A percentile compares a stretch with the other conserved stretches of the same genome.
Conservation (phyloP, 2,797 vertebrate species). For the Clarias fuscus region DNA sequence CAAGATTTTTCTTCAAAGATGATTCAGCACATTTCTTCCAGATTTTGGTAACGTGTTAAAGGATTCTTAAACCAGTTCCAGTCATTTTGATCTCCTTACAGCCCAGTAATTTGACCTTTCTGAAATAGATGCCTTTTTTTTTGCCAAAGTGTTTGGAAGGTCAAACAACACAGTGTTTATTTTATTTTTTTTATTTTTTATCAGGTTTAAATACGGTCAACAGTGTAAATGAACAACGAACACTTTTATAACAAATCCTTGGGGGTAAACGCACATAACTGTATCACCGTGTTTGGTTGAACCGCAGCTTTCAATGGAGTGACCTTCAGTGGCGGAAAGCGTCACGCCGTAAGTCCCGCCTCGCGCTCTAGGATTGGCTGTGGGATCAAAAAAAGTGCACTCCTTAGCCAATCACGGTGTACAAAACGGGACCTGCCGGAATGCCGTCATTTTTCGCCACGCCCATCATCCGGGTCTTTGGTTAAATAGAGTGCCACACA, state of each 20-base stretch:
- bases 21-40: too few species aligned
- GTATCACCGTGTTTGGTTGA: not conserved
- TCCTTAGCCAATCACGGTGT: not conserved
- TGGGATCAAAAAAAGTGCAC: too few species aligned
- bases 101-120: too few species aligned
- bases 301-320: not conserved
- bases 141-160: not conserved
- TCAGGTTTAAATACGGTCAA: not conserved
- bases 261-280: not conserved
- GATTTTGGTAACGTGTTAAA: too few species aligned
- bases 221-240: not conserved
- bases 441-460: not conserved
- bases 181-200: too few species aligned
- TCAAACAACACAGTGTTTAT: not conserved
- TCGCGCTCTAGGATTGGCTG: not conserved
- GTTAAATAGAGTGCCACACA: constrained; percentile 50
- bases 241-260: not conserved
- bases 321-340: constrained; percentile 43
- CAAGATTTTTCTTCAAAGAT: too few species aligned
- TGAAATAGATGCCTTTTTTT: too few species aligned
- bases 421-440: not conserved
- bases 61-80: too few species aligned
- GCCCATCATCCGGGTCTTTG: constrained; percentile 43
- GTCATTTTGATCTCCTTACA: too few species aligned
- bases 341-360: not conserved